Base-by-base conservation (phyloP, 2,113 vertebrate species). In the Paradoxurus hermaphroditus region DNA sequence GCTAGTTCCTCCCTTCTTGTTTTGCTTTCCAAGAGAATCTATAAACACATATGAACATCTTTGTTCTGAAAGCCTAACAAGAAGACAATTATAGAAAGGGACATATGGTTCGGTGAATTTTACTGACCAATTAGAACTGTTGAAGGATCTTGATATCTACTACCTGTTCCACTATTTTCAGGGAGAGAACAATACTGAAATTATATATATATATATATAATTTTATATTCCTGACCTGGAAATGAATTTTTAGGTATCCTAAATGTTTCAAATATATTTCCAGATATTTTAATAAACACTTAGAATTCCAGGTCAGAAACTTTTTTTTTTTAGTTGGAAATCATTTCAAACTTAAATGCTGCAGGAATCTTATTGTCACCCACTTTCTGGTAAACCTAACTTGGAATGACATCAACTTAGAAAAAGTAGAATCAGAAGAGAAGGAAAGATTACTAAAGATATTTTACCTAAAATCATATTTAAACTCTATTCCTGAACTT, bases 201-300 rank as follows among this genome's bases (percentile, higher is more conserved):
- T 73, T 7, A 15, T n/a, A n/a, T 19, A n/a, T 18, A n/a, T 4
- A 8, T 18, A 7, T 16, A 1, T 16, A 34, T 3, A 18, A n/a
- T n/a, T n/a, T n/a, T n/a, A n/a, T n/a, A 97, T 98, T 94, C 97
- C 46, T 98, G 94, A 96, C 86, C 91, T 95, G 83, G 63, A 98
- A 98, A 98, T 97, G 97, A 94, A 97, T 87, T 98, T 98, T 98
- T 94, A 98, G 65, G 29, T 79, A 97, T 98, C 95, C 77, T 95
- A 87, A 98, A 75, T 96, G 85, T 98, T 97, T 93, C 92, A 94
- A 97, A 97, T 97, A 97, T 98, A 36, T 91, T 98, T 96, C 96
- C 96, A 98, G 85, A 59, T 96, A 82, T 92, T 98, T 98, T 97
- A 97, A 97, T 97, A 91, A 97, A 97, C 93, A 34, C 62, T 95